Conservation (phyloP, 1,140 invertebrate species). For the Bombus fervidus region DNA sequence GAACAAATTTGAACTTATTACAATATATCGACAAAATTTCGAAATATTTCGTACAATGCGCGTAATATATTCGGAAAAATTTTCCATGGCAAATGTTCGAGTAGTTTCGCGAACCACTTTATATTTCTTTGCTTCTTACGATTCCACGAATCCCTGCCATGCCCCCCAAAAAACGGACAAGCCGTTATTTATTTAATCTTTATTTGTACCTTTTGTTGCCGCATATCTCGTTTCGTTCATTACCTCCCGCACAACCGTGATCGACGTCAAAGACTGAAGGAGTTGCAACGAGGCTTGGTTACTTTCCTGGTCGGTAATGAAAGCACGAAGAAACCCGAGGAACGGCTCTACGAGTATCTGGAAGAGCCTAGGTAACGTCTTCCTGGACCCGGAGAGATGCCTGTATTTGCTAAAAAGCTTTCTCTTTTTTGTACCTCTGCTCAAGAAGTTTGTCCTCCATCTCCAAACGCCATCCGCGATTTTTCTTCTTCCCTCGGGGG, state of each 20-base stretch:
- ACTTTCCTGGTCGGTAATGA: conserved; percentile 73
- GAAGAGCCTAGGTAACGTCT: conserved; percentile 74
- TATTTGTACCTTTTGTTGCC: conserved; percentile 62
- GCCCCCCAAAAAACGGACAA: neutral
- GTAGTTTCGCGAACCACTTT: neutral
- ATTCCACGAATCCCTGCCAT: neutral
- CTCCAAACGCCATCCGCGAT: neutral
- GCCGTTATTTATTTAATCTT: conserved; percentile 2
- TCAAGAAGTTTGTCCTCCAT: neutral
- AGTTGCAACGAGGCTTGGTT: conserved; percentile 72
- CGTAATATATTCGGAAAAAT: neutral
- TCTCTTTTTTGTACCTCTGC: neutral
- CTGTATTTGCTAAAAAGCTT: conserved; percentile 35
- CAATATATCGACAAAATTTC: no score
- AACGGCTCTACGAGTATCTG: conserved; percentile 70
- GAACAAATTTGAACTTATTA: no score
- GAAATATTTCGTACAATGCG: no score
- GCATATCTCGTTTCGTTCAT: conserved; percentile 52
- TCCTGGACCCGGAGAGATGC: conserved; percentile 2
- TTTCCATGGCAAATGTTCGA: neutral
- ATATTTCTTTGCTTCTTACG: no score
- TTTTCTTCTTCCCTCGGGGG: neutral
- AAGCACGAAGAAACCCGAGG: conserved; percentile 69
- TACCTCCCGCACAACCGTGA: conserved; percentile 47
- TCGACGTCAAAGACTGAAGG: conserved; percentile 70